Conservation (phyloP, 2,888 invertebrate species). For the Horisme vitalbata region DNA sequence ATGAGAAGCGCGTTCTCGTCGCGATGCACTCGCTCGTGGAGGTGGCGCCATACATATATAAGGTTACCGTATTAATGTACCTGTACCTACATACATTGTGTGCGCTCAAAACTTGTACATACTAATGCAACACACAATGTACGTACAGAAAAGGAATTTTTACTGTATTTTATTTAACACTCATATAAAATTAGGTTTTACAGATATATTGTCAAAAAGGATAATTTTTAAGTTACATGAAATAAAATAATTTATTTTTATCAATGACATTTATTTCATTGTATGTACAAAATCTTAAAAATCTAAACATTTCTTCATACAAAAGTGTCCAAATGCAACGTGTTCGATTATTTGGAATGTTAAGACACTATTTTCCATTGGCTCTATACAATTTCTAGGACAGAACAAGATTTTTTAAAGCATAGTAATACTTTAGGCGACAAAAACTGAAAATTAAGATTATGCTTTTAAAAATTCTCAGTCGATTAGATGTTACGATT, state of each 20-base stretch:
- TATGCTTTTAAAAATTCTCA: constrained; percentile 32
- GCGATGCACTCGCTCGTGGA: too few species aligned
- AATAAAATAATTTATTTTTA: constrained; percentile 57
- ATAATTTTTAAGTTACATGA: neutral
- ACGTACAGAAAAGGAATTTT: too few species aligned
- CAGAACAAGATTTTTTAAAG: constrained; percentile 63
- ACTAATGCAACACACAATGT: too few species aligned
- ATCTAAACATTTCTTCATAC: constrained; percentile 75
- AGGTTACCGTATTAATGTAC: too few species aligned
- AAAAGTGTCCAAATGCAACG: constrained; percentile 81
- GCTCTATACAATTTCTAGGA: constrained; percentile 67
- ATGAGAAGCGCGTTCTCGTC: too few species aligned
- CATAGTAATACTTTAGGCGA: constrained; percentile 49
- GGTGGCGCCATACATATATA: too few species aligned
- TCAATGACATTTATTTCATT: constrained; percentile 82
- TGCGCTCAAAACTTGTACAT: too few species aligned
- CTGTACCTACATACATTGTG: too few species aligned
- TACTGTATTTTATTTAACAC: too few species aligned
- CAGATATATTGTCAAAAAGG: too few species aligned
- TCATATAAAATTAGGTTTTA: too few species aligned
- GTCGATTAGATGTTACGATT: constrained; percentile 39
- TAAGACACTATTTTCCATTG: constrained; percentile 78
- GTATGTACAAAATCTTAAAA: constrained; percentile 82
- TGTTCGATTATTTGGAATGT: constrained; percentile 80
- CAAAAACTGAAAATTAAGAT: constrained; percentile 37